phyloP scores from a whole-genome alignment of 2,888 invertebrate genomes.

The Orthosia cruda region DNA sequence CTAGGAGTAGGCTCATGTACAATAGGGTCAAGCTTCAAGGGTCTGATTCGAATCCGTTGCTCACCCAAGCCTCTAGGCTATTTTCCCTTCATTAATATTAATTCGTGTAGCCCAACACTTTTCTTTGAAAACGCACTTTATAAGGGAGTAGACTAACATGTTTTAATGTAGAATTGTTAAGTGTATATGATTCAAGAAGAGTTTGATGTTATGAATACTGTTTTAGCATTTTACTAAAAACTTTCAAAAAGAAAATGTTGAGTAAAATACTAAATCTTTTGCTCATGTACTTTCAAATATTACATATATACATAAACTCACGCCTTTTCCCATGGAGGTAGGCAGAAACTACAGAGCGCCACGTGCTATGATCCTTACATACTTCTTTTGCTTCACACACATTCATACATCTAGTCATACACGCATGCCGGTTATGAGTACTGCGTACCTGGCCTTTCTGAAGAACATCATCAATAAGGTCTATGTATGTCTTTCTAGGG shows the following conservation, averaged over 20 bases:
- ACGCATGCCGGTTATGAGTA: no score
- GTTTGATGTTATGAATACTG: neutral
- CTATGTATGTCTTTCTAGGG: no score
- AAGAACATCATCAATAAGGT: no score
- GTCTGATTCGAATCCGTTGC: constrained; percentile 41
- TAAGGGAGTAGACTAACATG: constrained; percentile 18
- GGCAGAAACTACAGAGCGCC: no score
- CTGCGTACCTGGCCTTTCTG: no score
- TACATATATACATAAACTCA: no score
- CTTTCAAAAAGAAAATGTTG: neutral
- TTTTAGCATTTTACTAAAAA: neutral
- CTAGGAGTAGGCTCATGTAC: constrained; percentile 17
- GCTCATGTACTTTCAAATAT: no score
- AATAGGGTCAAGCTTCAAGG: constrained; percentile 47
- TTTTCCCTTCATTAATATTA: constrained; percentile 62
- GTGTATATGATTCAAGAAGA: neutral
- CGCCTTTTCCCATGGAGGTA: no score
- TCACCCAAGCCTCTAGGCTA: constrained; percentile 45
- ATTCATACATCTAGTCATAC: no score
- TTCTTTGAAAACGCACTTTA: constrained; percentile 59
- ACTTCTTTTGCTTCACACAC: no score
- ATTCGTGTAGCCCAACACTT: constrained; percentile 38
- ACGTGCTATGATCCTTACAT: no score
- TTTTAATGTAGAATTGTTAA: constrained; percentile 21
- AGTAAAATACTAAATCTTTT: no score